Evolutionary conservation across 2,888 invertebrate species (phyloP).

Genomic region (Drosophila leonis): DNA sequence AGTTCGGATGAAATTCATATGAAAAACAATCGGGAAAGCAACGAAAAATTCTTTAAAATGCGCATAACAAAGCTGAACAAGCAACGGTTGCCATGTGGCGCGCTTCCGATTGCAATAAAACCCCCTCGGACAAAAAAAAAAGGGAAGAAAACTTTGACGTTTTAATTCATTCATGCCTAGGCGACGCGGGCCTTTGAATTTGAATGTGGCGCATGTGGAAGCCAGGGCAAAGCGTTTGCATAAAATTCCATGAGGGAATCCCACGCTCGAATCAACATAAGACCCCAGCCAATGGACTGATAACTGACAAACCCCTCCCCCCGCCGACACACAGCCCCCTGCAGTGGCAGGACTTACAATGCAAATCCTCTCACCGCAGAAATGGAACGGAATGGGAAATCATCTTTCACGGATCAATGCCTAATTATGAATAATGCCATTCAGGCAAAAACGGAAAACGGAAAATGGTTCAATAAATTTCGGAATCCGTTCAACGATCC

Average conservation of each 20-base stretch:
- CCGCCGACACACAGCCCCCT: not conserved
- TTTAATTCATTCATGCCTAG: constrained; percentile 71
- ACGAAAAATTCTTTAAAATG: constrained; percentile 72
- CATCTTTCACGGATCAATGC: constrained; percentile 84
- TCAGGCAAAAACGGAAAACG: constrained; percentile 42
- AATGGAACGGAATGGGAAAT: constrained; percentile 69
- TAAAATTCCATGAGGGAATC: constrained; percentile 56
- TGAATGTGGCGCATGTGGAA: constrained; percentile 30
- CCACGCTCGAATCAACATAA: constrained; percentile 81
- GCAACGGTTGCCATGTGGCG: constrained; percentile 26
- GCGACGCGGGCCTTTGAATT: constrained; percentile 57
- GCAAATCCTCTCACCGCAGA: constrained; percentile 77
- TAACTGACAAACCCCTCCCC: too few species aligned
- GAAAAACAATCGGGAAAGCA: constrained; percentile 39
- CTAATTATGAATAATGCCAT: constrained; percentile 82
- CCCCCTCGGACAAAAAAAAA: constrained; percentile 23
- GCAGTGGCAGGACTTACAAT: constrained; percentile 44
- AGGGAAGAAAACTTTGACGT: constrained; percentile 28
- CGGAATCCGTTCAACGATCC: constrained; percentile 55
- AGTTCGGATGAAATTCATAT: constrained; percentile 53
- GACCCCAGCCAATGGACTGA: constrained; percentile 52
- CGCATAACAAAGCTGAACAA: constrained; percentile 61
- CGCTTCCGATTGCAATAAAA: constrained; percentile 40
- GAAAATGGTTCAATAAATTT: constrained; percentile 34
- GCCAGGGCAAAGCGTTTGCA: constrained; percentile 44